phyloP scores from a whole-genome alignment of 2,888 invertebrate species.

The Hofmannophila pseudospretella region DNA sequence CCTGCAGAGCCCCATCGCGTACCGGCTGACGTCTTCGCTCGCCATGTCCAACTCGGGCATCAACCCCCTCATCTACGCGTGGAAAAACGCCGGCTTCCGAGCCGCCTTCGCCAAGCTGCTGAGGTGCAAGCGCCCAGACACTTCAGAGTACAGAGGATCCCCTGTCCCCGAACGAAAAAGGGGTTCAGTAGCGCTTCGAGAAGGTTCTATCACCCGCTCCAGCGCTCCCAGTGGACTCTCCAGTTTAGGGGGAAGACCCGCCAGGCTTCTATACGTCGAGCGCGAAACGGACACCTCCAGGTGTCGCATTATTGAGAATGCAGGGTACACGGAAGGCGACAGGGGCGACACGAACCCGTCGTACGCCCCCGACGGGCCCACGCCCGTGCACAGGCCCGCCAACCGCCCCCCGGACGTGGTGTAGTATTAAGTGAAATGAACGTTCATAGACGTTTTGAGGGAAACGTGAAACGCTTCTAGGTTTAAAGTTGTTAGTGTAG shows the following conservation, averaged over 20 bases:
- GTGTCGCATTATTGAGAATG: conserved; percentile 72
- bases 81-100: conserved; percentile 89
- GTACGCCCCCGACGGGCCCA: conserved; percentile 65
- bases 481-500: conserved; percentile 65
- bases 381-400: conserved; percentile 57
- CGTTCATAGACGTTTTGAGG: conserved; percentile 57
- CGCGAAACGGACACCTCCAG: conserved; percentile 52
- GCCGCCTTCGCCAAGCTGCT: conserved; percentile 83
- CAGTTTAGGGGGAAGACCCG: conserved; percentile 58
- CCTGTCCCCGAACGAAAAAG: conserved; percentile 75
- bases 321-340: conserved; percentile 64
- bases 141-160: conserved; percentile 73
- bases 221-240: conserved; percentile 52
- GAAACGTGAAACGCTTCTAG: conserved; percentile 76
- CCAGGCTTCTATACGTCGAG: conserved; percentile 59
- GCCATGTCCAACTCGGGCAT: conserved; percentile 89
- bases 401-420: conserved; percentile 42
- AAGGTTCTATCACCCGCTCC: conserved; percentile 60
- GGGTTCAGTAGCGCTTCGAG: conserved; percentile 67
- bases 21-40: conserved; percentile 82
- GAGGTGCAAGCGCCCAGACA: conserved; percentile 81
- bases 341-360: conserved; percentile 65
- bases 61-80: conserved; percentile 90
- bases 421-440: conserved; percentile 42
- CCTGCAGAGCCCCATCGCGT: conserved; percentile 74